Evolutionary conservation across 2,797 vertebrate genomes (phyloP).

Genomic region (Mycteria americana): DNA sequence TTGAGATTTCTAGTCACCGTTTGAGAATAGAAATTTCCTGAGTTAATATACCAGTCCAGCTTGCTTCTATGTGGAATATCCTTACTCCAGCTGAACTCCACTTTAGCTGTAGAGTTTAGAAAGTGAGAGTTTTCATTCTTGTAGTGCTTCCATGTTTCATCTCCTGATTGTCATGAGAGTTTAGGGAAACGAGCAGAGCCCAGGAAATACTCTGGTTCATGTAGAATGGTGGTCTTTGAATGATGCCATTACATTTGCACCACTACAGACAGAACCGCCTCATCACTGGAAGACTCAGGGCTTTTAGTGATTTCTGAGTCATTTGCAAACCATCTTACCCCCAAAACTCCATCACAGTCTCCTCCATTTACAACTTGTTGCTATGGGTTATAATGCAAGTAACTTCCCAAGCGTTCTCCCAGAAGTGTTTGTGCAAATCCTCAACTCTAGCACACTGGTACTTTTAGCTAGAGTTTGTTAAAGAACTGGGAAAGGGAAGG

Average conservation of each 20-base stretch:
- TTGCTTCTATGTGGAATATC: not conserved
- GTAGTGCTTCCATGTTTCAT: not conserved
- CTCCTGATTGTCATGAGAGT: not conserved
- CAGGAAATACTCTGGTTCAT: not conserved
- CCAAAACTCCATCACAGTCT: not conserved
- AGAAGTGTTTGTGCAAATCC: not conserved
- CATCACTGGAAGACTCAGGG: not conserved
- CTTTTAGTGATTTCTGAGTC: not conserved
- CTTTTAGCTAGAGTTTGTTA: not conserved
- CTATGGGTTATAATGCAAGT: not conserved
- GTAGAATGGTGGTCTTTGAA: not conserved
- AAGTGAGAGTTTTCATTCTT: not conserved
- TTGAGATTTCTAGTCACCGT: not conserved
- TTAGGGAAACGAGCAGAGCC: not conserved
- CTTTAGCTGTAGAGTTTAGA: not conserved
- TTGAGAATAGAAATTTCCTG: not conserved
- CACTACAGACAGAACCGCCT: not conserved
- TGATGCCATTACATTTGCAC: not conserved
- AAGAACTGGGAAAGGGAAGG: not conserved
- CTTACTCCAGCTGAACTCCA: not conserved
- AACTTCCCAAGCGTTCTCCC: not conserved
- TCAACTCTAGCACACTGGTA: rapidly evolving
- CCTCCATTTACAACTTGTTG: not conserved
- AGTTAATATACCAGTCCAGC: not conserved
- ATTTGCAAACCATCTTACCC: not conserved